Evolutionary conservation across 2,113 vertebrate species (phyloP), one percentile per base, ranked within the genome.

Genomic region (Podilymbus podiceps): DNA sequence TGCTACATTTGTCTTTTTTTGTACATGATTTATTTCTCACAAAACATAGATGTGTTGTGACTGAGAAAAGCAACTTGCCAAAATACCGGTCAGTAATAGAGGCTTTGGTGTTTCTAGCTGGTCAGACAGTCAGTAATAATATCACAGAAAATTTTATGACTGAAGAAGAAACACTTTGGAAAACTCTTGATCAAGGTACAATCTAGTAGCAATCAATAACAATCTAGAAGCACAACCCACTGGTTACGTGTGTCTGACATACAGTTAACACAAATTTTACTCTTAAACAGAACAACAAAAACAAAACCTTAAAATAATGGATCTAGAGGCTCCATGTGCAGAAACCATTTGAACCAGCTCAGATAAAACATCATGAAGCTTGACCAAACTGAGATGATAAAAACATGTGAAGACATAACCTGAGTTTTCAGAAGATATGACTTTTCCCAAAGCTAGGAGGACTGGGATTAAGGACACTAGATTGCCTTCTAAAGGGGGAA

Each of bases 31-130:
- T 77, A 12, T 44, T 88, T 75, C 69, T 72, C 33, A 23, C 14
- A 8, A 31, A 74, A 63, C 19, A 44, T 30, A n/a, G 69, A 69
- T 0, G 0, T 5, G 5, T 49, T 42, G 46, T 1, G 2, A 64
- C 42, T 46, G 38, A 84, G 59, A 62, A 93, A 75, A 78, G 4
- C 9, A 33, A 19, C 25, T 52, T 67, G 16, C 28, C 59, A 56
- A 73, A 90, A 60, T 33, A 35, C 13, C 17, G 12, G 16, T 21
- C 55, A 67, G 6, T 35, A 74, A 35, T 11, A 35, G 2, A 42
- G 20, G 16, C 42, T 20, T 66, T 42, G n/a, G 9, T 67, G 38
- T 20, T 85, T 12, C n/a, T 44, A 42, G 7, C 5, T 50, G n/a
- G 7, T n/a, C 35, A 75, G 25, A 9, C 28, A 64, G 20, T 44